Conservation (phyloP, 2,888 invertebrate species). For the Tuberolachnus salignus region DNA sequence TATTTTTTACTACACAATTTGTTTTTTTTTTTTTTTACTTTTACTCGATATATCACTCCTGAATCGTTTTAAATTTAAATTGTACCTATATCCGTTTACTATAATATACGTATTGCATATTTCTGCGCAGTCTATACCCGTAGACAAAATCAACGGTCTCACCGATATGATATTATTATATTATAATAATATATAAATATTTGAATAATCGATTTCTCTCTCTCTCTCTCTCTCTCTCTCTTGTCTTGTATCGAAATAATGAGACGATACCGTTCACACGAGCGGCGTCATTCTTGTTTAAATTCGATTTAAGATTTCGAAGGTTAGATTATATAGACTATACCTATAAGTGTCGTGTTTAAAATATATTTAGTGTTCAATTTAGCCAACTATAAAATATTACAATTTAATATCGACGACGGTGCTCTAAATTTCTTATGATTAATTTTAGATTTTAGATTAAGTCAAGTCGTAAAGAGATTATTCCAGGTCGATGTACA, state of each 20-base stretch:
- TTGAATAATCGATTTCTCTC: background rate
- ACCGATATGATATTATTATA: slow-evolving; percentile 1
- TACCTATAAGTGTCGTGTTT: background rate
- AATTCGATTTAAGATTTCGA: slow-evolving; percentile 14
- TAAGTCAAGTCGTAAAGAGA: background rate
- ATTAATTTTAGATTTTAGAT: background rate
- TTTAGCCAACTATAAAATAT: background rate
- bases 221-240: too few relatives aligned
- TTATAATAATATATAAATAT: background rate
- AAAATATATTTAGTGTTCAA: background rate
- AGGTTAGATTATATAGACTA: slow-evolving; percentile 14
- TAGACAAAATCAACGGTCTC: slow-evolving; percentile 3
- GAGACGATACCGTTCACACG: background rate
- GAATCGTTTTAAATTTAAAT: too few relatives aligned
- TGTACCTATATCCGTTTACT: too few relatives aligned
- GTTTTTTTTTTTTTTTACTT: background rate
- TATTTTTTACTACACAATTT: background rate
- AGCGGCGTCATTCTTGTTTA: slow-evolving; percentile 29
- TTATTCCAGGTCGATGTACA: background rate
- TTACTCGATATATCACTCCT: background rate
- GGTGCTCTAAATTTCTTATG: background rate
- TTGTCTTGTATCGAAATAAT: background rate
- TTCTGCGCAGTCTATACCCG: too few relatives aligned
- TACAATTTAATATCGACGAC: too few relatives aligned
- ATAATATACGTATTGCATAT: too few relatives aligned